Percentiles rank a stretch among this genome's conserved stretches.
These are phyloP conservation scores for Oligia latruncula DNA, from an alignment of 2,888 invertebrate genomes.

Conservation along the genomic window DNA sequence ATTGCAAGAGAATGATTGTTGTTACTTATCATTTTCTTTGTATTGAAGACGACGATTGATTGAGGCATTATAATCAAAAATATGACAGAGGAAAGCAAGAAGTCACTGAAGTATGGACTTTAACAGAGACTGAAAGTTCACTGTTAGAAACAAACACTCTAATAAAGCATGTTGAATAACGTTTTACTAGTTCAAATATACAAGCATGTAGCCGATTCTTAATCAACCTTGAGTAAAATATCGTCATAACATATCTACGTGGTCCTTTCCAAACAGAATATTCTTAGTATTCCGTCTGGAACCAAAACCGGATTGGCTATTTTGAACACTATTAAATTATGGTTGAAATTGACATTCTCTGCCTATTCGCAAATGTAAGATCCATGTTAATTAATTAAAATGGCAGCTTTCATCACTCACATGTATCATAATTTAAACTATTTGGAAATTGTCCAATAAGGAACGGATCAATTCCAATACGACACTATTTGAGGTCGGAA, in stretches of 20 bases:
- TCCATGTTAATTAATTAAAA: conserved; percentile 37
- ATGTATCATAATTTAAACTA: conserved; percentile 52
- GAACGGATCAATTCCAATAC: conserved; percentile 49
- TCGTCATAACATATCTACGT: not conserved
- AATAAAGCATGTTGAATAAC: conserved; percentile 6
- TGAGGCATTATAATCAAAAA: not conserved
- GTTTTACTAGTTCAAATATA: not conserved
- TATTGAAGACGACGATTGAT: not conserved
- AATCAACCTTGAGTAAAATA: not conserved
- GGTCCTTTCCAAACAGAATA: conserved; percentile 8
- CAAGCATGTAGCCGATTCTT: not conserved
- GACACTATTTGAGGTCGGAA: conserved; percentile 41
- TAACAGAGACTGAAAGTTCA: not conserved
- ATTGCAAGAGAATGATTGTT: conserved; percentile 46
- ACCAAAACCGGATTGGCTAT: conserved; percentile 35
- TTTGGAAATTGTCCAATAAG: conserved; percentile 64
- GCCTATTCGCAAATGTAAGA: conserved; percentile 35
- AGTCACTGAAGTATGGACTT: not conserved
- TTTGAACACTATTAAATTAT: conserved; percentile 39
- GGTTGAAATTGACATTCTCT: conserved; percentile 14
- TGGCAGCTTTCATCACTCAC: conserved; percentile 47
- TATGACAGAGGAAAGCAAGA: not conserved
- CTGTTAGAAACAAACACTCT: not conserved
- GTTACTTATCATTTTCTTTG: conserved; percentile 33
- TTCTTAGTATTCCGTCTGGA: conserved; percentile 34